Conservation (phyloP, 2,113 vertebrate species). For the Oenanthe melanoleuca region DNA sequence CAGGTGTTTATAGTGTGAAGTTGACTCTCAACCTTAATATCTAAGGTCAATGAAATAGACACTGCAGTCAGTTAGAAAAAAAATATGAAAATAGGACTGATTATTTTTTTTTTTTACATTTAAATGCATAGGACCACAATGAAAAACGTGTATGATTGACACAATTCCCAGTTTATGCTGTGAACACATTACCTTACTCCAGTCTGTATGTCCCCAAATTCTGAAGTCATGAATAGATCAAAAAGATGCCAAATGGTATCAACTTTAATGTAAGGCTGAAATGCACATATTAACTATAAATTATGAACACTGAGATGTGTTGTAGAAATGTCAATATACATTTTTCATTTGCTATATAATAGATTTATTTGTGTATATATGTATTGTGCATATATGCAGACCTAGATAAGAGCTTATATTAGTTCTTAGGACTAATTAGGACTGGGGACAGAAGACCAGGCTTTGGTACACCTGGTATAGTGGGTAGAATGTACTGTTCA, state of each 20-base stretch:
- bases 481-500: accelerated
- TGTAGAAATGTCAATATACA: background rate
- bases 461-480: background rate
- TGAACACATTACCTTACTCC: background rate
- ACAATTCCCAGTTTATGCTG: background rate
- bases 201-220: background rate
- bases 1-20: background rate
- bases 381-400: background rate
- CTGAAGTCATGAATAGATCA: background rate
- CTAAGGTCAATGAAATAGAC: background rate
- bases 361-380: background rate
- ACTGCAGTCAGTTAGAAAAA: background rate
- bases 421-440: background rate
- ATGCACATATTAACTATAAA: background rate
- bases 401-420: background rate
- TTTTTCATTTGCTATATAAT: background rate
- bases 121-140: background rate
- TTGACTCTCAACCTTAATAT: background rate
- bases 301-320: background rate
- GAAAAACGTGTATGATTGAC: background rate
- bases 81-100: background rate
- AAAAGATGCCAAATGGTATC: background rate
- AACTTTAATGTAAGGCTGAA: background rate
- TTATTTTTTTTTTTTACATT: background rate
- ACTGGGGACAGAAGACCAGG: background rate